Base-by-base conservation (phyloP, 2,797 vertebrate genomes). In the Darevskia mixta region DNA sequence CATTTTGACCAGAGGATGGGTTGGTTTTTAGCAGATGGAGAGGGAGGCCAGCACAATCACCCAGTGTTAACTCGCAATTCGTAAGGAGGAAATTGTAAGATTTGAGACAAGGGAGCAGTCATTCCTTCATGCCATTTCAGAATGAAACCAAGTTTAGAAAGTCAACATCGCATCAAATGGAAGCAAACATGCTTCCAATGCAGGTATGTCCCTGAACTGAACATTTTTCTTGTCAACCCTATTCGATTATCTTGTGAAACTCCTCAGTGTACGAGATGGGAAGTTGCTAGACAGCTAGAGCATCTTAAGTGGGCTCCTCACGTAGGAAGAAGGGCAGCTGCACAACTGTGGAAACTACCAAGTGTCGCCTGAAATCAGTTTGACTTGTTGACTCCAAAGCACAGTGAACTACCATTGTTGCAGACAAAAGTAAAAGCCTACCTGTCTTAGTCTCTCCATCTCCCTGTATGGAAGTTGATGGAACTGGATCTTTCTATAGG, bases 381-480 rank as follows among this genome's bases (percentile, higher is more conserved):
- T 49, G 71, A 17, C 10, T 49, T 86, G 8, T 69, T 58, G 67
- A 32, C 17, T 55, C 25, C 55, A 71, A n/a, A 6, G 27, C 32
- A 77, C 66, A 88, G 25, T 8, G 32, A 75, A 55, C 25, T 80
- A 38, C 18, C 76, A 55, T 67, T 18, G 17, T 18, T 45, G 29
- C 18, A 80, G 11, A 15, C 17, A 0, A 29, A 11, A 81, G 23
- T 84, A 35, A 35, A 72, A 82, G 25, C 83, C 0, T 92, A 98
- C 98, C 98, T 98, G 98, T 94, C 98, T 96, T 92, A 99, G 96
- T 94, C 97, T 97, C 93, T 99, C 98, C 98, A 99, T 98, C 2
- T 99, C 98, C 41, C 98, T 97, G 96, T 99, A 99, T 4, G 98
- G 95, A 84, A 99, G 96, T 83, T 98, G 97, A 87, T 97, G 95